Evolutionary conservation across 2,888 invertebrate genomes (phyloP).

Genomic region (Spatulosminthurus flaviceps): DNA sequence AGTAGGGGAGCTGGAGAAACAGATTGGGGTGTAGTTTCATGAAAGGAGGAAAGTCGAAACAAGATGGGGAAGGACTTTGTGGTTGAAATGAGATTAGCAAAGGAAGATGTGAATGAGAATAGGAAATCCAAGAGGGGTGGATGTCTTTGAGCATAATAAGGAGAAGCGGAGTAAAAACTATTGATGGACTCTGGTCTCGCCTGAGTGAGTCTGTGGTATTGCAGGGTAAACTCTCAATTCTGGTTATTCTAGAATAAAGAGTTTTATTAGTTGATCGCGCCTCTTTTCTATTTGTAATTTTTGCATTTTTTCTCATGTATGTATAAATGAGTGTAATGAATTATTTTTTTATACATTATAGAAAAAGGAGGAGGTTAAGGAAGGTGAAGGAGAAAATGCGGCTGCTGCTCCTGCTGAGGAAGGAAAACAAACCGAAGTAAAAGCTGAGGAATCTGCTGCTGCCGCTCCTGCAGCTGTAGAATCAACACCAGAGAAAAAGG

Average conservation of each 20-base stretch:
- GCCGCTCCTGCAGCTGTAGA: conserved; percentile 13
- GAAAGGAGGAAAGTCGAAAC: conserved; percentile 13
- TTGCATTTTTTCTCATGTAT: background rate
- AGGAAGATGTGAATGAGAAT: conserved; percentile 9
- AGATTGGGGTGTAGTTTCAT: background rate
- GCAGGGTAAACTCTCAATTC: too few species aligned
- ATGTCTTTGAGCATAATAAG: background rate
- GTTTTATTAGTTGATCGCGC: background rate
- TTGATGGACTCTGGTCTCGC: background rate
- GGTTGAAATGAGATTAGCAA: conserved; percentile 18
- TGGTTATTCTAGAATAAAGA: background rate
- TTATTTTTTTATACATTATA: conserved; percentile 40
- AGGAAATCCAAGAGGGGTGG: conserved; percentile 1
- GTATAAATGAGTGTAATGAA: background rate
- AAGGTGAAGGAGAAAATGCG: conserved; percentile 44
- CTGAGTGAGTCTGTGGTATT: too few species aligned
- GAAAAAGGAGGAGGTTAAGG: conserved; percentile 57
- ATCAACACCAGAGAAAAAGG: conserved; percentile 22
- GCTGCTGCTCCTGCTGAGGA: conserved; percentile 30
- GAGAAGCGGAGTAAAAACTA: background rate
- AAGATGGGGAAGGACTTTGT: background rate
- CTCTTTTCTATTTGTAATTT: background rate
- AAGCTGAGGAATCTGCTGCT: conserved; percentile 42
- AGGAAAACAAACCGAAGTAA: conserved; percentile 27
- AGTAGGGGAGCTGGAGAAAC: background rate